These are phyloP conservation scores for Leucopsar rothschildi DNA, from an alignment of 2,113 vertebrate genomes.

Conservation along the genomic window DNA sequence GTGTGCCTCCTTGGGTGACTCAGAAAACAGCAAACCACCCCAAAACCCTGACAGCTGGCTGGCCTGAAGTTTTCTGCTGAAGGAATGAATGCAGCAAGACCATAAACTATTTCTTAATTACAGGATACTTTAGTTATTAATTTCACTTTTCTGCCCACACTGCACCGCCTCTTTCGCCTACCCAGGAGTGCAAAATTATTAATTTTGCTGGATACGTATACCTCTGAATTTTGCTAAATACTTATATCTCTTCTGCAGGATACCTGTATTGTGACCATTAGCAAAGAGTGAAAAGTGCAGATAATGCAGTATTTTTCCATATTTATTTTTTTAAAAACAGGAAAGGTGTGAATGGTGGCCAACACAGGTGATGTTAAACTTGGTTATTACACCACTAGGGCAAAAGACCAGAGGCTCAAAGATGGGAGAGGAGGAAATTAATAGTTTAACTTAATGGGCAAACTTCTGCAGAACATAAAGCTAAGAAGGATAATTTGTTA, in stretches of 20 bases:
- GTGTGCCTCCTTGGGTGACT: accelerated
- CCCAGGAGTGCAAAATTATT: background rate
- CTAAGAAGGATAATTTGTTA: background rate
- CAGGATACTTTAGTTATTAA: background rate
- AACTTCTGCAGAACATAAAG: background rate
- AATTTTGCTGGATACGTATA: background rate
- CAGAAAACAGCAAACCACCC: background rate
- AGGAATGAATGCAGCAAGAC: accelerated
- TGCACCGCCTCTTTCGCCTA: background rate
- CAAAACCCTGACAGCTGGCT: background rate
- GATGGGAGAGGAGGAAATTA: background rate
- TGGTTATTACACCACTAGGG: background rate
- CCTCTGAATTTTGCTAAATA: background rate
- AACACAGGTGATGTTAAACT: accelerated
- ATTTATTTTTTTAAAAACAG: background rate
- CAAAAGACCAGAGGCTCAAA: background rate
- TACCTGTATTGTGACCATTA: background rate
- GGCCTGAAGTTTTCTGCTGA: background rate
- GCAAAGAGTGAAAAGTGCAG: background rate
- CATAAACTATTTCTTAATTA: background rate
- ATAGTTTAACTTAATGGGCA: background rate
- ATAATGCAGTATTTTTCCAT: background rate
- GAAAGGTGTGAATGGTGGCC: background rate
- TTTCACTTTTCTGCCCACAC: background rate
- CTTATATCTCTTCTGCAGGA: background rate